A percentile compares a stretch with the other conserved stretches of the same genome.
These are phyloP conservation scores for Lycocerus yunnanus DNA, from an alignment of 2,888 invertebrate genomes.

Conservation along the genomic window DNA sequence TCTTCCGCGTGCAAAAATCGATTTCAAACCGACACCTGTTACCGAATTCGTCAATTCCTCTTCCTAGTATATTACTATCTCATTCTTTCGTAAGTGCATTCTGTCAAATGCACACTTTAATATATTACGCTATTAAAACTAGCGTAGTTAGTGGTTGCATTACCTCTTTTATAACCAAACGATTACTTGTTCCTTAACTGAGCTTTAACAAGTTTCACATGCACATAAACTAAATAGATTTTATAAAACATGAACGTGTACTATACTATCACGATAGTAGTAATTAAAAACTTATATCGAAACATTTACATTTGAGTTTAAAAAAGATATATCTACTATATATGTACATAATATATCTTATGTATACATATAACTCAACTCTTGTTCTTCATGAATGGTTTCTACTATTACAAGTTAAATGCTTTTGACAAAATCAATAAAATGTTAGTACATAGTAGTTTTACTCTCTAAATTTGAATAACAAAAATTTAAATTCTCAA, in stretches of 20 bases:
- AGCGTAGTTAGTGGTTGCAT: not conserved
- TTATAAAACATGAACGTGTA: not conserved
- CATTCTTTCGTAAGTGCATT: constrained; percentile 35
- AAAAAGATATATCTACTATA: not conserved
- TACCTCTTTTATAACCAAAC: not conserved
- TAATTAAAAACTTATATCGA: not conserved
- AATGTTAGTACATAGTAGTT: not conserved
- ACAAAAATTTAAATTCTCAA: not conserved
- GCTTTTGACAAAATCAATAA: not conserved
- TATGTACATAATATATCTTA: not conserved
- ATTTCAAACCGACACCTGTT: constrained; percentile 55
- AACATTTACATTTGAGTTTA: not conserved
- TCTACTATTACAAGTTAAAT: not conserved
- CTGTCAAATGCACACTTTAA: constrained; percentile 29
- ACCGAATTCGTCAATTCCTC: constrained; percentile 46
- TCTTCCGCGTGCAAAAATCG: constrained; percentile 48
- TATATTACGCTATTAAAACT: not conserved
- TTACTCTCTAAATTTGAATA: not conserved
- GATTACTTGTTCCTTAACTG: not conserved
- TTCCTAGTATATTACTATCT: constrained; percentile 24
- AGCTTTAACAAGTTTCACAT: not conserved
- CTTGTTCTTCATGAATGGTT: not conserved
- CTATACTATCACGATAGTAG: no score
- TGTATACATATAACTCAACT: not conserved
- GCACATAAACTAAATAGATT: not conserved